phyloP scores from a whole-genome alignment of 2,888 invertebrate genomes.

The Helicoverpa assulta region DNA sequence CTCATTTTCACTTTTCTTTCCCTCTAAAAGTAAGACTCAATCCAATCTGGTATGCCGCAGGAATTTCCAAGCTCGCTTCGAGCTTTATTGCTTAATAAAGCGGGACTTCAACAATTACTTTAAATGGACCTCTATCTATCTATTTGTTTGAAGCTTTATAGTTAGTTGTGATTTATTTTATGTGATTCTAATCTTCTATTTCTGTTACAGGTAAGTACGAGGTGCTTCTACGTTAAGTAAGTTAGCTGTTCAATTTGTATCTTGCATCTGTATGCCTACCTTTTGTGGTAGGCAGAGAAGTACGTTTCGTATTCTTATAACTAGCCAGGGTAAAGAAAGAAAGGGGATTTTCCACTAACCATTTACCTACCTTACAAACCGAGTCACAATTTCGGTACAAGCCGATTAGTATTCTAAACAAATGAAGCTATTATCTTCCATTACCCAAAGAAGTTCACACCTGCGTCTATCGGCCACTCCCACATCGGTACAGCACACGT shows the following conservation, averaged over 20 bases:
- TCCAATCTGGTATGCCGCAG: constrained; percentile 58
- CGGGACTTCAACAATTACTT: constrained; percentile 55
- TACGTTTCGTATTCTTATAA: not conserved
- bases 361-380: not conserved
- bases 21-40: constrained; percentile 64
- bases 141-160: constrained; percentile 53
- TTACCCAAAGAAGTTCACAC: constrained; percentile 28
- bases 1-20: constrained; percentile 66
- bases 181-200: constrained; percentile 54
- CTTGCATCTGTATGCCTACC: constrained; percentile 63
- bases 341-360: not conserved
- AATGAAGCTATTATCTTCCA: constrained; percentile 36
- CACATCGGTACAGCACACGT: constrained; percentile 33
- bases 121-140: constrained; percentile 51
- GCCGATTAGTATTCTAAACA: constrained; percentile 1
- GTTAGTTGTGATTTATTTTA: constrained; percentile 43
- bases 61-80: constrained; percentile 51
- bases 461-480: constrained; percentile 32
- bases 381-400: constrained; percentile 4
- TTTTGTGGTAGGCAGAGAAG: constrained; percentile 1
- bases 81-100: constrained; percentile 58
- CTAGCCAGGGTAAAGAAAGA: too few relatives aligned
- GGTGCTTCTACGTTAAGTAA: constrained; percentile 57
- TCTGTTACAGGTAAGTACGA: constrained; percentile 72
- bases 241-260: constrained; percentile 56